These are phyloP conservation scores for Sinocyclocheilus anshuiensis DNA, from an alignment of 2,113 vertebrate species.

Conservation along the genomic window DNA sequence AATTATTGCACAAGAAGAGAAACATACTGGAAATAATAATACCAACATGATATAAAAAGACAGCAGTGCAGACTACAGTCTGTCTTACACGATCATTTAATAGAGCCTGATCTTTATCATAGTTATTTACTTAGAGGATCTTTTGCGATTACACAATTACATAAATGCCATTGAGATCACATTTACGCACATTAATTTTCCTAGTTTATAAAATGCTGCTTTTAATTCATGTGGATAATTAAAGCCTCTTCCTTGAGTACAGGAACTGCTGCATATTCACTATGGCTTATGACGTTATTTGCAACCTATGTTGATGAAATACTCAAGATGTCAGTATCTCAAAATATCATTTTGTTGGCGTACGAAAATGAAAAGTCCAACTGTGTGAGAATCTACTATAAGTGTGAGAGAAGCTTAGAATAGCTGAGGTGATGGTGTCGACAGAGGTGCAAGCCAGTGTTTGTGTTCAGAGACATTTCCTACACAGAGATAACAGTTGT, in stretches of 20 bases:
- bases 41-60: not conserved
- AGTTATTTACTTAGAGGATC: slow-evolving; percentile 18
- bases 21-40: not conserved
- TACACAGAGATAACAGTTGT: slow-evolving; percentile 47
- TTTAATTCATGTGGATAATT: slow-evolving; percentile 42
- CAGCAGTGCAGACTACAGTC: not conserved
- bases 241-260: slow-evolving; percentile 36
- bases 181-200: not conserved
- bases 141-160: not conserved
- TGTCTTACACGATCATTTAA: slow-evolving; percentile 23
- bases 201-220: slow-evolving; percentile 29
- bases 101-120: slow-evolving; percentile 25
- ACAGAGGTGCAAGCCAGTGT: slow-evolving; percentile 43
- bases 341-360: slow-evolving; percentile 24
- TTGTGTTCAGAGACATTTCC: slow-evolving; percentile 45
- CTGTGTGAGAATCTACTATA: slow-evolving; percentile 4
- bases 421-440: slow-evolving; percentile 55
- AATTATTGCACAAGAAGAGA: not conserved
- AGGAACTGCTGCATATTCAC: slow-evolving; percentile 43
- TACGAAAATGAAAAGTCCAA: slow-evolving; percentile 16
- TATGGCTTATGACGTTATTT: not conserved
- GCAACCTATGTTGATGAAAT: not conserved
- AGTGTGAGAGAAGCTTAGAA: slow-evolving; percentile 8
- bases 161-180: slow-evolving; percentile 5
- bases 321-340: not conserved